These are phyloP conservation scores for Gobius niger DNA, from an alignment of 2,113 vertebrate genomes.

Conservation along the genomic window DNA sequence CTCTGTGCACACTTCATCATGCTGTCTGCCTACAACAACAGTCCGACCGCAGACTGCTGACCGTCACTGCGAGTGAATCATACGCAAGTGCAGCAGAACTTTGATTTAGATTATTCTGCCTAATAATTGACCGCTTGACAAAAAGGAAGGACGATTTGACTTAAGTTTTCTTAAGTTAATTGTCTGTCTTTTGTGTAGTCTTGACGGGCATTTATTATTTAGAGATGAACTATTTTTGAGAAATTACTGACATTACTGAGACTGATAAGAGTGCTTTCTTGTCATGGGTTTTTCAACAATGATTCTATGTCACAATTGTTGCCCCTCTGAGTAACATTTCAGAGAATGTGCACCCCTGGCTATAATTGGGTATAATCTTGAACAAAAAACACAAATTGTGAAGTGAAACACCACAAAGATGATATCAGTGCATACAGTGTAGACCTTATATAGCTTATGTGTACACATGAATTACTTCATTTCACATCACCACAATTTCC, in stretches of 20 bases:
- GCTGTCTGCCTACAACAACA: conserved; percentile 54
- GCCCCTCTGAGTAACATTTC: conserved; percentile 42
- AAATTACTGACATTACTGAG: background rate
- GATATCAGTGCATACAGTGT: conserved; percentile 33
- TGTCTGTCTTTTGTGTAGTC: background rate
- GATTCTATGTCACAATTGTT: conserved; percentile 32
- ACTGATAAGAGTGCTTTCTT: too few relatives aligned
- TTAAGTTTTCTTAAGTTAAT: background rate
- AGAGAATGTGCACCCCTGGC: conserved; percentile 38
- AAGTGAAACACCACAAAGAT: conserved; percentile 37
- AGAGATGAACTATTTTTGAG: background rate
- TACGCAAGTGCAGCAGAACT: background rate
- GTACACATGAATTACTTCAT: conserved; percentile 47
- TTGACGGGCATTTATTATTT: background rate
- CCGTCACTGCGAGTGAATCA: conserved; percentile 2
- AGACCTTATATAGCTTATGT: conserved; percentile 37
- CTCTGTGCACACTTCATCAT: conserved; percentile 65
- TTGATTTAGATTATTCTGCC: background rate
- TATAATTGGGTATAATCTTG: conserved; percentile 47
- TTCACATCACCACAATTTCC: conserved; percentile 51
- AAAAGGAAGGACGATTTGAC: background rate
- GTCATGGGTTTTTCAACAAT: too few relatives aligned
- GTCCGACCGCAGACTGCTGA: conserved; percentile 40
- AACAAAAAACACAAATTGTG: conserved; percentile 33
- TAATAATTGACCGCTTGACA: background rate